phyloP scores from a whole-genome alignment of 2,888 invertebrate species.

The Cheilosia vulpina region DNA sequence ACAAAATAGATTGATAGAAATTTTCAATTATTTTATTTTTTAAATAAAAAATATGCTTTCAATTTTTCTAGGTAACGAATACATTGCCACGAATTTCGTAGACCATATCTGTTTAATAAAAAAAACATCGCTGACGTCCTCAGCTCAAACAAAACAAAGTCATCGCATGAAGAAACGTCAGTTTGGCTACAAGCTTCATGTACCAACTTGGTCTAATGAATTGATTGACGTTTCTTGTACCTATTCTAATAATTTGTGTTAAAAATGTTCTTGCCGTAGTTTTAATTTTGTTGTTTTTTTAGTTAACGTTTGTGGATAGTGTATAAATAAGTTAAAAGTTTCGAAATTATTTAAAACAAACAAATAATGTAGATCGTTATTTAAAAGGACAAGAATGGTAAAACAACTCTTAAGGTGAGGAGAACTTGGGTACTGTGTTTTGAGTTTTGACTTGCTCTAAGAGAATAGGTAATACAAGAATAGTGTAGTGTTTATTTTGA shows the following conservation, averaged over 20 bases:
- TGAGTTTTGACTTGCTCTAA: slow-evolving; percentile 12
- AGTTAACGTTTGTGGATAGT: not conserved
- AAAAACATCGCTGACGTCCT: no score
- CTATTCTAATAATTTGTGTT: slow-evolving; percentile 20
- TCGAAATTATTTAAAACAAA: not conserved
- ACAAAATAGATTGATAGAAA: no score
- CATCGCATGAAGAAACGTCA: slow-evolving; percentile 40
- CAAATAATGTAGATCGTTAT: slow-evolving; percentile 1
- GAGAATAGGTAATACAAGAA: slow-evolving; percentile 28
- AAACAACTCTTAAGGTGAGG: slow-evolving; percentile 67
- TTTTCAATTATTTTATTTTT: no score
- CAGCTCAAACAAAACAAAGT: slow-evolving; percentile 6
- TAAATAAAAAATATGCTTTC: no score
- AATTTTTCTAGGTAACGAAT: no score
- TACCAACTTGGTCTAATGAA: not conserved
- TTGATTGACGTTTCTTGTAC: slow-evolving; percentile 23
- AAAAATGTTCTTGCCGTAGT: slow-evolving; percentile 7
- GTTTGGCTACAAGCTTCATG: not conserved
- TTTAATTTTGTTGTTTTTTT: slow-evolving; percentile 11
- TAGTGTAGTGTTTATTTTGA: slow-evolving; percentile 53
- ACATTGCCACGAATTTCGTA: no score
- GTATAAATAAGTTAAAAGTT: not conserved
- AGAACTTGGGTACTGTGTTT: slow-evolving; percentile 13
- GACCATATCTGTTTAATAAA: no score
- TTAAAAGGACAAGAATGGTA: slow-evolving; percentile 57